A percentile compares a stretch with the other conserved stretches of the same genome.
Conservation (phyloP, 2,113 vertebrate species). For the Hippocampus guttulatus region DNA sequence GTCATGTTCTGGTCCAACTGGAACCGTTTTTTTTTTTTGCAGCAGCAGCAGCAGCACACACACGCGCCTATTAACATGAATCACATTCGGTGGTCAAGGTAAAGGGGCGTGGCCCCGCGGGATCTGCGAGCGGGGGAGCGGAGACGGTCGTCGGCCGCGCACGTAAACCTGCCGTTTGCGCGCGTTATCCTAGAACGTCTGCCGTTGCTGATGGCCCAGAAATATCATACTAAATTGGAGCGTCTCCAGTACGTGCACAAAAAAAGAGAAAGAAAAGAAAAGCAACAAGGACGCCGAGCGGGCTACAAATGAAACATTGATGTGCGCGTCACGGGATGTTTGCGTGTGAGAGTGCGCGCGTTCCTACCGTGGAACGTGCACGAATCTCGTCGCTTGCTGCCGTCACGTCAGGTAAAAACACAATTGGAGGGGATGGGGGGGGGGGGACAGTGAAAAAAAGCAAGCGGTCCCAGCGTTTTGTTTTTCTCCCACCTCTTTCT, state of each 20-base stretch:
- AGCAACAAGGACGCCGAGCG: slow-evolving; percentile 28
- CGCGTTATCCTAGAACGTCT: not conserved
- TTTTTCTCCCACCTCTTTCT: slow-evolving; percentile 2
- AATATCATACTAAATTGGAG: not conserved
- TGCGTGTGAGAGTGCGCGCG: not conserved
- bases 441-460: not conserved
- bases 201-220: not conserved
- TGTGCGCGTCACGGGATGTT: not conserved
- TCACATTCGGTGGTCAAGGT: slow-evolving; percentile 4
- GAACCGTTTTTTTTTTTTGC: not conserved
- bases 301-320: slow-evolving; percentile 33
- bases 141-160: not conserved
- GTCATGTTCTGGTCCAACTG: not conserved
- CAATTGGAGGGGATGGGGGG: too few relatives aligned
- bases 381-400: not conserved
- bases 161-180: not conserved
- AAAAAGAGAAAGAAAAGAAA: not conserved
- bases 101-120: slow-evolving; percentile 3
- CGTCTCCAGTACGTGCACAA: not conserved
- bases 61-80: not conserved
- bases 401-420: not conserved
- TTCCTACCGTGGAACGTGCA: not conserved
- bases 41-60: not conserved
- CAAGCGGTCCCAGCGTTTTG: not conserved
- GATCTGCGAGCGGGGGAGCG: not conserved